Evolutionary conservation across 2,113 vertebrate species (phyloP).

Genomic region (Choloepus hoffmanni): DNA sequence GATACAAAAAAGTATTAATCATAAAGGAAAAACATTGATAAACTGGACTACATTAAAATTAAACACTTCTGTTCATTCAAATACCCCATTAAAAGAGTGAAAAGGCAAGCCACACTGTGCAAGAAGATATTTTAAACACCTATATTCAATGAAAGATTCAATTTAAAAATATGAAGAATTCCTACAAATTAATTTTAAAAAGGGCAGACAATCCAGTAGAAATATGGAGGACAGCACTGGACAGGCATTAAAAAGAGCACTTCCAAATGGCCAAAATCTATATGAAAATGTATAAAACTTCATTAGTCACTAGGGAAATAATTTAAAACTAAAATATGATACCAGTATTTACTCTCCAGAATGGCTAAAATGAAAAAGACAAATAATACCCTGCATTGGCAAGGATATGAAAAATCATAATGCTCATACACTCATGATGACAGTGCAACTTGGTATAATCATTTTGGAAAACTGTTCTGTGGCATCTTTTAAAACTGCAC

Average conservation of each 20-base stretch:
- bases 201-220: neutral
- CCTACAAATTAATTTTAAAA: neutral
- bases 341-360: neutral
- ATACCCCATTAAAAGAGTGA: neutral
- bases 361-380: neutral
- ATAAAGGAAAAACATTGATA: neutral
- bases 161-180: neutral
- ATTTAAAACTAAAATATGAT: neutral
- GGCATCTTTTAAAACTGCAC: neutral
- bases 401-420: neutral
- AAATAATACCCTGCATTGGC: neutral
- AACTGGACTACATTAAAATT: neutral
- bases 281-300: neutral
- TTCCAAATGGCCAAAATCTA: neutral
- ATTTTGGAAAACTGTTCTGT: neutral
- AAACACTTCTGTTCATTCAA: slow-evolving; percentile 1
- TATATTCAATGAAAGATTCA: neutral
- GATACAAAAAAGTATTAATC: neutral
- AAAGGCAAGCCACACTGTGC: neutral
- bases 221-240: neutral
- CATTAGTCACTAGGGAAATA: neutral
- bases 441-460: too few species aligned
- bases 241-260: neutral
- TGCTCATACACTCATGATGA: neutral
- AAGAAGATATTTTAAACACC: neutral